Evolutionary conservation across 2,113 vertebrate genomes (phyloP).

Genomic region (Albula glossodonta): DNA sequence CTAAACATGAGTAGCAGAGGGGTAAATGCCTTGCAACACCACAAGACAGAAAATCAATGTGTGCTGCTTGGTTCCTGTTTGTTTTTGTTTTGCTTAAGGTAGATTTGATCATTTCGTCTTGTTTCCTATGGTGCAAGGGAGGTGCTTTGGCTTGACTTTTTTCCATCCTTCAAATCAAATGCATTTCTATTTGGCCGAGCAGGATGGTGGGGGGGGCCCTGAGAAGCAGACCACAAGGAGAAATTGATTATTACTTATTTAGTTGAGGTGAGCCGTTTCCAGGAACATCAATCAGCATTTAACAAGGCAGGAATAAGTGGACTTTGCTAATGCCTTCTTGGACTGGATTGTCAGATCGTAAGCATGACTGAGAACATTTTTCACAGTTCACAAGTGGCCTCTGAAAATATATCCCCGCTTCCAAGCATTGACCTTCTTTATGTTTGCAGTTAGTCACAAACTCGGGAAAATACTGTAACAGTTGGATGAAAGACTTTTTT

Average conservation of each 20-base stretch:
- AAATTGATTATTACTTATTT: conserved; percentile 25
- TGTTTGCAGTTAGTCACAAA: neutral
- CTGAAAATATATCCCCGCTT: neutral
- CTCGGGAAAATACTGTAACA: neutral
- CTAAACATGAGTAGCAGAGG: neutral
- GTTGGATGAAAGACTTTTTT: neutral
- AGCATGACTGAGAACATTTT: neutral
- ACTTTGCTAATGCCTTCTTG: neutral
- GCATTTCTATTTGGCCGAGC: conserved; percentile 3
- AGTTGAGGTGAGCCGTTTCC: conserved; percentile 7
- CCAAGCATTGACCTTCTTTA: neutral
- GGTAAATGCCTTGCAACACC: neutral
- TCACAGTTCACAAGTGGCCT: neutral
- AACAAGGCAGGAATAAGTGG: neutral
- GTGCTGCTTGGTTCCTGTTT: conserved; percentile 2
- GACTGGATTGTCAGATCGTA: neutral
- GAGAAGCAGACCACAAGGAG: conserved; percentile 18
- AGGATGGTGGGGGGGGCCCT: conserved; percentile 3
- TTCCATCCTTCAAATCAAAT: neutral
- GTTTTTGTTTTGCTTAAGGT: conserved; percentile 17
- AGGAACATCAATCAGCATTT: conserved; percentile 19
- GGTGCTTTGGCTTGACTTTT: neutral
- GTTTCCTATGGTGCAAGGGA: neutral
- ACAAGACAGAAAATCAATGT: conserved; percentile 20
- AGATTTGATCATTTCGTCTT: neutral